Evolutionary conservation across 2,888 invertebrate species (phyloP).

Genomic region (Chaitophorus viminalis): DNA sequence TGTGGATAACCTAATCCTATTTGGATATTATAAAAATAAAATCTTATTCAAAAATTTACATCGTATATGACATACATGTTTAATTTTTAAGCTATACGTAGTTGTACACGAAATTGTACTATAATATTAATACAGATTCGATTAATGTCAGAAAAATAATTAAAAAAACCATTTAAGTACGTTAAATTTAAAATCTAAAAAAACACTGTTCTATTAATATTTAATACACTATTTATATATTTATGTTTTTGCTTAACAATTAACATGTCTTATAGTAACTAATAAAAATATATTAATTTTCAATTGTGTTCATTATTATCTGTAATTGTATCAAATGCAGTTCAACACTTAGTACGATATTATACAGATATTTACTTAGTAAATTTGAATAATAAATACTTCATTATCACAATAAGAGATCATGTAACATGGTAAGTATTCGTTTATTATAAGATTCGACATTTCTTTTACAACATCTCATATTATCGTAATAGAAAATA

Average conservation of each 20-base stretch:
- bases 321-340: no score
- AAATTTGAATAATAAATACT: not conserved
- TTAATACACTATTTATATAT: no score
- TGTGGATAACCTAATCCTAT: not conserved
- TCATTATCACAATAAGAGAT: not conserved
- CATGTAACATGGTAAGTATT: not conserved
- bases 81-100: not conserved
- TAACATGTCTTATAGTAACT: no score
- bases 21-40: not conserved
- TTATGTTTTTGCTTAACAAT: no score
- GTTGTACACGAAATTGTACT: not conserved
- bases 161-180: no score
- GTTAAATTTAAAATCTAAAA: no score
- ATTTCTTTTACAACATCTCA: not conserved
- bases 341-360: no score
- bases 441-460: not conserved
- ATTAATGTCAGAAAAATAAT: no score
- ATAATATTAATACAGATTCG: no score
- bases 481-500: slow-evolving; percentile 4
- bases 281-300: no score
- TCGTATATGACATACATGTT: not conserved
- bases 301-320: no score
- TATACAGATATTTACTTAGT: not conserved
- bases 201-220: no score
- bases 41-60: not conserved